phyloP scores from a whole-genome alignment of 1,140 invertebrate genomes.

The Bombyx mori region DNA sequence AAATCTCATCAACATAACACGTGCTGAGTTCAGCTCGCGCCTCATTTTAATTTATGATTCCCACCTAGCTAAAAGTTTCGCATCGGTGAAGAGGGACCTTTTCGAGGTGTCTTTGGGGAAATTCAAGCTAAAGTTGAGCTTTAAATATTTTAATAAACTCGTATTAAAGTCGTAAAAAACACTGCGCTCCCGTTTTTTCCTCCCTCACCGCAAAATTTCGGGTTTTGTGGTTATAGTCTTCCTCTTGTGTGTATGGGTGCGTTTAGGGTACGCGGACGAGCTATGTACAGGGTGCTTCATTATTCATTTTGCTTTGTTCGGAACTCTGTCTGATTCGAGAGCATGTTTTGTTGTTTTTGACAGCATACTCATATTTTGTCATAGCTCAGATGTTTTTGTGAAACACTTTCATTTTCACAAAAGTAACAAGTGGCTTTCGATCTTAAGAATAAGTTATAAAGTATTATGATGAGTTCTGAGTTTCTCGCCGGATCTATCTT shows the following conservation, averaged over 20 bases:
- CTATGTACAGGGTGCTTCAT: constrained; percentile 53
- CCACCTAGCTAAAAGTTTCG: constrained; percentile 45
- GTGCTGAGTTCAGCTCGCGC: constrained; percentile 31
- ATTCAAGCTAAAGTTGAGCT: constrained; percentile 60
- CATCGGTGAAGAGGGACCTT: constrained; percentile 41
- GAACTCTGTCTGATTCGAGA: constrained; percentile 45
- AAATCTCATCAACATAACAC: constrained; percentile 35
- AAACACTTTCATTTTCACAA: too few species aligned
- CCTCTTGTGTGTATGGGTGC: constrained; percentile 17
- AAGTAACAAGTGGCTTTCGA: too few species aligned
- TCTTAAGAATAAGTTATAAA: too few species aligned
- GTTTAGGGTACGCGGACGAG: constrained; percentile 15
- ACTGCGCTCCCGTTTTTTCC: constrained; percentile 55
- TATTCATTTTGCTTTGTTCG: constrained; percentile 64
- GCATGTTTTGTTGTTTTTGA: constrained; percentile 48
- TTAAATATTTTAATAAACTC: constrained; percentile 70
- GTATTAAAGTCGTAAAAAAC: constrained; percentile 67
- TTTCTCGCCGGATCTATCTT: too few species aligned
- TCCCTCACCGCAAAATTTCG: constrained; percentile 38
- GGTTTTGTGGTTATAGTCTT: constrained; percentile 32
- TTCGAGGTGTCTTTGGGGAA: constrained; percentile 60
- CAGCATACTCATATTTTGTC: constrained; percentile 6
- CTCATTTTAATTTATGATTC: constrained; percentile 63
- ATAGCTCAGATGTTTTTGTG: too few species aligned
- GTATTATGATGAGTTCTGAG: too few species aligned